phyloP scores from a whole-genome alignment of 2,888 invertebrate species.

The Mesochorus sp. region DNA sequence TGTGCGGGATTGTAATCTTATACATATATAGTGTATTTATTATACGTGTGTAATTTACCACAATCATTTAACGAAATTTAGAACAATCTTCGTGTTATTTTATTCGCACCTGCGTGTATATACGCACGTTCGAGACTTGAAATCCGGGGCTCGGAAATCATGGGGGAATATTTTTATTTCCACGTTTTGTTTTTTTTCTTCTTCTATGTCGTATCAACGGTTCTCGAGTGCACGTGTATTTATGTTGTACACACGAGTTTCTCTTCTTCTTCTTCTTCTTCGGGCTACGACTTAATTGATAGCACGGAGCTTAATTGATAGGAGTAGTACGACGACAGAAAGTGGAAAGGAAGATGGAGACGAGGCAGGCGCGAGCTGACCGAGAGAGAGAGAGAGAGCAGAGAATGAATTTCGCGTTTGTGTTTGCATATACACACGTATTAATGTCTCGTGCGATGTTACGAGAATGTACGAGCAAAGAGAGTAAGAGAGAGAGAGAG shows the following conservation, averaged over 20 bases:
- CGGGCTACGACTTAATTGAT: constrained; percentile 60
- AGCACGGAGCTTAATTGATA: constrained; percentile 72
- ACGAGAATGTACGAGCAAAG: neutral
- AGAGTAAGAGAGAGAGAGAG: constrained; percentile 13
- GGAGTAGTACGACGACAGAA: constrained; percentile 70
- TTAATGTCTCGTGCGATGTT: constrained; percentile 53
- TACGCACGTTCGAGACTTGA: no score
- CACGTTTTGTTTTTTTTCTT: neutral
- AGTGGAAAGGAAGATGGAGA: neutral
- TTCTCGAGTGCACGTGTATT: constrained; percentile 21
- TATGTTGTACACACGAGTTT: constrained; percentile 41
- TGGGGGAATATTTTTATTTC: neutral
- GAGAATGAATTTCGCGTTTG: constrained; percentile 51
- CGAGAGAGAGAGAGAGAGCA: constrained; percentile 15
- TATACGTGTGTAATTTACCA: no score
- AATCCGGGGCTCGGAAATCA: no score
- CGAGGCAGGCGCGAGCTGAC: neutral
- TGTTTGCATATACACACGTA: constrained; percentile 45
- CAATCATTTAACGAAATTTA: no score
- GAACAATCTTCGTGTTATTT: no score
- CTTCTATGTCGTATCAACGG: neutral
- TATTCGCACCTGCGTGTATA: no score
- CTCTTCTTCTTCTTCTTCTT: no score
- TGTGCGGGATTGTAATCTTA: constrained; percentile 3
- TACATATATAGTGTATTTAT: no score